Conservation (phyloP, 2,888 invertebrate species). For the Polyommatus icarus region DNA sequence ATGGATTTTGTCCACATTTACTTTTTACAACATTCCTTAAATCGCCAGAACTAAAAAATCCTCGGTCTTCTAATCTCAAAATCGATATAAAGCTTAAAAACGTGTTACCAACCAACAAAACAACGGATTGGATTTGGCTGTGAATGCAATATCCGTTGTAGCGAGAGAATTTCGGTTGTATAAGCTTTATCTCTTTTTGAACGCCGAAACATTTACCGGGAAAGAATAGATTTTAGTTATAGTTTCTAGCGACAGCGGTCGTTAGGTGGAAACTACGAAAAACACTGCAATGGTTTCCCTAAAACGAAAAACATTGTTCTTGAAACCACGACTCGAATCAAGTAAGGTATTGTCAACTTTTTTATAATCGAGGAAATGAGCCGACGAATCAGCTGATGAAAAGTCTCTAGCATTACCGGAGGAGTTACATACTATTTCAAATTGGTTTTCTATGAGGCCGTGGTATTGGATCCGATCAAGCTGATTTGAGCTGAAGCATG, state of each 20-base stretch:
- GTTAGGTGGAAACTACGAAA: slow-evolving; percentile 40
- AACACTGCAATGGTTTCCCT: neutral
- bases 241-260: neutral
- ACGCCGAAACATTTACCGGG: slow-evolving; percentile 5
- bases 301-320: neutral
- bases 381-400: no score
- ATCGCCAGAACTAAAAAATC: neutral
- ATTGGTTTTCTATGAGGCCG: no score
- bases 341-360: no score
- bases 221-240: neutral
- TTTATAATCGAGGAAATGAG: no score
- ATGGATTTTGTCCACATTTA: no score
- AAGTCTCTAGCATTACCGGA: no score
- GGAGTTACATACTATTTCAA: no score
- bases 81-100: slow-evolving; percentile 21
- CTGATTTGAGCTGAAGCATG: no score
- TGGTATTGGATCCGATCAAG: no score
- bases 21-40: no score
- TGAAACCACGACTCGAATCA: neutral
- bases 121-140: slow-evolving; percentile 23
- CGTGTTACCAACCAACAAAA: slow-evolving; percentile 22
- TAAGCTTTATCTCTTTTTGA: slow-evolving; percentile 22
- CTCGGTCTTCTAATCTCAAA: neutral
- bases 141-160: slow-evolving; percentile 24
- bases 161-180: slow-evolving; percentile 23